phyloP scores from a whole-genome alignment of 2,797 vertebrate species.

The Odontamblyopus lacepedii region DNA sequence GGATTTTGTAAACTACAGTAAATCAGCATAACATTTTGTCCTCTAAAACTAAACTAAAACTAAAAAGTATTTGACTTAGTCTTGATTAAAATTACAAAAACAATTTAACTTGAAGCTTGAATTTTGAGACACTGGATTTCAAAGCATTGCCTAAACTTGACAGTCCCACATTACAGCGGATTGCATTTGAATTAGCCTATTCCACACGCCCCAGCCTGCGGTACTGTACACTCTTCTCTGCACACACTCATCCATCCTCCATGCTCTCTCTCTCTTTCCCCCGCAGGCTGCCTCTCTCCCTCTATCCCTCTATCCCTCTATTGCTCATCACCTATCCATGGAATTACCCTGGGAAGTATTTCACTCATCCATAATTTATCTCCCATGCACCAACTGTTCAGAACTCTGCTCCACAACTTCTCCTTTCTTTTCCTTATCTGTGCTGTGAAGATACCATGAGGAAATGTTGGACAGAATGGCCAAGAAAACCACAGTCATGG shows the following conservation, averaged over 20 bases:
- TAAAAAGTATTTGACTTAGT: no score
- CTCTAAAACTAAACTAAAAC: no score
- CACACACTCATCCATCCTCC: slow-evolving; percentile 48
- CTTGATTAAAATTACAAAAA: no score
- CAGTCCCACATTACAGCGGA: neutral
- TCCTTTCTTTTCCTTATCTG: slow-evolving; percentile 71
- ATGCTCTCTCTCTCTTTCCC: slow-evolving; percentile 32
- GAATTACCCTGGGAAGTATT: slow-evolving; percentile 55
- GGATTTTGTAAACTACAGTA: no score
- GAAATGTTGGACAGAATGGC: slow-evolving; percentile 89
- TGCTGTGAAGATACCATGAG: slow-evolving; percentile 85
- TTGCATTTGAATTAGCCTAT: neutral
- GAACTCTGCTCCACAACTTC: slow-evolving; percentile 25
- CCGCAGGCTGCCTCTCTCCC: slow-evolving; percentile 43
- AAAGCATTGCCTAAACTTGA: no score
- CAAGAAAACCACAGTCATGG: slow-evolving; percentile 84
- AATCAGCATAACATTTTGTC: no score
- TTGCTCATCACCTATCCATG: slow-evolving; percentile 57
- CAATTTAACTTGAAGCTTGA: no score
- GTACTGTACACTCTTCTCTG: slow-evolving; percentile 22
- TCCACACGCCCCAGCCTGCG: slow-evolving; percentile 4
- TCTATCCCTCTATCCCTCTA: no score
- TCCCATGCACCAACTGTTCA: slow-evolving; percentile 44
- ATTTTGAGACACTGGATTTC: no score
- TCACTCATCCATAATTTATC: slow-evolving; percentile 65